Evolutionary conservation across 2,888 invertebrate genomes (phyloP).

Genomic region (Leptinotarsa haldemani): DNA sequence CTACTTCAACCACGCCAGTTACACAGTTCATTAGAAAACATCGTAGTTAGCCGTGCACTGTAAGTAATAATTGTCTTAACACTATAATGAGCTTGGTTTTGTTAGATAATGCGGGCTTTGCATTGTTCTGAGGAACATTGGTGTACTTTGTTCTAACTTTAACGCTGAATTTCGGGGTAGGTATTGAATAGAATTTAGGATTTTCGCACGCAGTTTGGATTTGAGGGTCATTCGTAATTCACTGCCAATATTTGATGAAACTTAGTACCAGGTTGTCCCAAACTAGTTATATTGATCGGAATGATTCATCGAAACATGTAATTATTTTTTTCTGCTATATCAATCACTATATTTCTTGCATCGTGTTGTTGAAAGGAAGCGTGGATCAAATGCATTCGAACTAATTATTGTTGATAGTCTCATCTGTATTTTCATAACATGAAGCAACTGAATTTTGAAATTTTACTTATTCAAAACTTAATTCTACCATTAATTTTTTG

Average conservation of each 20-base stretch:
- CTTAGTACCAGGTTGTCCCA: conserved; percentile 1
- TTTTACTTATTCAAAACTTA: no score
- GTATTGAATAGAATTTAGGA: conserved; percentile 9
- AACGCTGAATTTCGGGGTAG: conserved; percentile 4
- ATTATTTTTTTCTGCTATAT: no score
- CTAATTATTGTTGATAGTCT: no score
- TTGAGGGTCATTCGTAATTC: conserved; percentile 2
- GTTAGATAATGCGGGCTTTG: conserved; percentile 3
- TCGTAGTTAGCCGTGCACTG: conserved; percentile 31
- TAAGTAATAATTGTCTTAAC: conserved; percentile 35
- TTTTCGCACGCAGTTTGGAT: neutral
- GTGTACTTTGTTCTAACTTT: conserved; percentile 23
- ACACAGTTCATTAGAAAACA: conserved; percentile 39
- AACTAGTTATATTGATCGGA: conserved; percentile 22
- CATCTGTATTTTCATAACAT: no score
- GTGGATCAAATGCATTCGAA: no score
- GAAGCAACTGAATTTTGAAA: no score
- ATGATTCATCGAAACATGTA: neutral
- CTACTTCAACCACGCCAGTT: conserved; percentile 45
- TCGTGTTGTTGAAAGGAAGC: no score
- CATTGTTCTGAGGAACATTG: conserved; percentile 16
- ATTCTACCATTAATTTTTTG: no score
- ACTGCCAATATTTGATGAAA: neutral
- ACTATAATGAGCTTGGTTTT: conserved; percentile 22
- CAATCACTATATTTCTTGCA: no score